phyloP scores from a whole-genome alignment of 2,113 vertebrate species.

The Tringa solitaria region DNA sequence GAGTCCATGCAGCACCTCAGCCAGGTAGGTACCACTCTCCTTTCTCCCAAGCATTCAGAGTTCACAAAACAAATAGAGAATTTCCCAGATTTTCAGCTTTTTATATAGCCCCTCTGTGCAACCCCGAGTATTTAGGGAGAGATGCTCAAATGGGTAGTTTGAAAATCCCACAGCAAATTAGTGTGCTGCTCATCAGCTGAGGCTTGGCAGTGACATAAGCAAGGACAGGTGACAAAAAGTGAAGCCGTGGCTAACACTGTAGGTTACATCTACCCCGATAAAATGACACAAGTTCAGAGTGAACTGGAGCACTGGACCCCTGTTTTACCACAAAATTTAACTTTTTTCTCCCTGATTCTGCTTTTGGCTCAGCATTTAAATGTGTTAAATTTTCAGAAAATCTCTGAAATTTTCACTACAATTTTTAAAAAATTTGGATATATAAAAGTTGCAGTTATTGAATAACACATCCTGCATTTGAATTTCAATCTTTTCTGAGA shows the following conservation, averaged over 20 bases:
- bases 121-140: neutral
- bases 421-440: accelerated
- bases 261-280: neutral
- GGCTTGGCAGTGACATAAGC: neutral
- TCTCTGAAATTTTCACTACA: neutral
- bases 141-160: neutral
- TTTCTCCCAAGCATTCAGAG: neutral
- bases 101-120: neutral
- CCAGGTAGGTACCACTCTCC: neutral
- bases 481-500: neutral
- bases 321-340: neutral
- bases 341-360: neutral
- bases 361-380: neutral
- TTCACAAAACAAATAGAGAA: neutral
- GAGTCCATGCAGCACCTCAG: neutral
- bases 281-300: neutral
- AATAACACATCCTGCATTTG: neutral
- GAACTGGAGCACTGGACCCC: neutral
- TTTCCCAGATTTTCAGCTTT: neutral
- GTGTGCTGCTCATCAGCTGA: neutral
- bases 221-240: neutral
- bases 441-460: neutral
- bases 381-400: neutral
- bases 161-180: neutral
- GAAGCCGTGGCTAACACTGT: accelerated